A percentile compares a stretch with the other conserved stretches of the same genome.
These are phyloP conservation scores for Gordius sp. DNA, from an alignment of 2,888 invertebrate genomes.

Conservation along the genomic window DNA sequence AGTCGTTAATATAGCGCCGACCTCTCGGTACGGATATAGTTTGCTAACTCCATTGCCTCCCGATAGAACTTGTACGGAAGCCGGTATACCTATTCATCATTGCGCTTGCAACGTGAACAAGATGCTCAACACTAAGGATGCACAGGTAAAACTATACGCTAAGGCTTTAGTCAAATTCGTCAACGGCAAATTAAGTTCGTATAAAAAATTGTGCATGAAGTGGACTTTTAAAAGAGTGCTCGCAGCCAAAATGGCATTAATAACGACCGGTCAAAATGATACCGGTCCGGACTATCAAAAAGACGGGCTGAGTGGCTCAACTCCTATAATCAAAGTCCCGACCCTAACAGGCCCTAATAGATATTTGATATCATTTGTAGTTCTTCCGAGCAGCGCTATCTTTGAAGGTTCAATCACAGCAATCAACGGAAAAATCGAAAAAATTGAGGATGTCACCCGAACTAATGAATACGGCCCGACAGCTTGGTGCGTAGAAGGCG, in stretches of 20 bases:
- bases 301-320: not conserved
- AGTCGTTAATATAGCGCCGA: not conserved
- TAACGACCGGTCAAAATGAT: not conserved
- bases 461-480: not conserved
- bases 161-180: not conserved
- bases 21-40: not conserved
- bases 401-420: not conserved
- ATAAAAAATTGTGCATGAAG: not conserved
- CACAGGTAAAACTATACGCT: not conserved
- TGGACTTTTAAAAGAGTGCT: not conserved
- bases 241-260: not conserved
- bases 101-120: slow-evolving; percentile 11
- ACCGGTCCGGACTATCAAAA: not conserved
- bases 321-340: not conserved
- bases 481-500: not conserved
- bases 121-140: not conserved
- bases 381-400: not conserved
- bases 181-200: not conserved
- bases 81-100: slow-evolving; percentile 2
- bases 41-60: not conserved
- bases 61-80: not conserved
- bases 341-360: too few species aligned
- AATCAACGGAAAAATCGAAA: not conserved
- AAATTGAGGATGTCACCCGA: slow-evolving; percentile 8
- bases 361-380: too few species aligned